These are phyloP conservation scores for Halcyon chelicuti DNA, from an alignment of 2,797 vertebrate genomes.

Conservation along the genomic window DNA sequence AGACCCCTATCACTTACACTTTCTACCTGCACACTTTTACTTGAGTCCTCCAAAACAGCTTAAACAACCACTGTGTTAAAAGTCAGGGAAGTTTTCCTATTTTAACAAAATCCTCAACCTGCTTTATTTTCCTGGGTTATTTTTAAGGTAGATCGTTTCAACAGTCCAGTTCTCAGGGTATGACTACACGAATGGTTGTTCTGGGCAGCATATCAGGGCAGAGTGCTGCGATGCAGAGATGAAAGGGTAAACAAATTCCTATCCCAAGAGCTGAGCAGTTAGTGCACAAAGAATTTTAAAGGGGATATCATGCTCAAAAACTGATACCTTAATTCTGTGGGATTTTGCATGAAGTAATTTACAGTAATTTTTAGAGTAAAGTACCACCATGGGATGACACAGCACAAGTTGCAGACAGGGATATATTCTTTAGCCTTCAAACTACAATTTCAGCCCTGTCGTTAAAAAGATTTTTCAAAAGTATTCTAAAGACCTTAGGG, in stretches of 20 bases:
- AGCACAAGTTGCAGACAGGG: neutral
- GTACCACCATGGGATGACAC: neutral
- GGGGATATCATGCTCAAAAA: neutral
- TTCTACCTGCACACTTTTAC: neutral
- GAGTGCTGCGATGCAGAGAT: neutral
- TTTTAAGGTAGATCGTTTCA: neutral
- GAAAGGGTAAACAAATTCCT: neutral
- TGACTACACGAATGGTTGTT: neutral
- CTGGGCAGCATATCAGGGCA: neutral
- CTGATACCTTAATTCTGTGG: neutral
- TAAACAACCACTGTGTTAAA: neutral
- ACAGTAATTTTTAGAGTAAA: neutral
- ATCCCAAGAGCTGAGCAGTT: neutral
- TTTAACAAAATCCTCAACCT: neutral
- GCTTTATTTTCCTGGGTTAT: neutral
- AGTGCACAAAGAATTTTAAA: neutral
- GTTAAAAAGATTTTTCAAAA: neutral
- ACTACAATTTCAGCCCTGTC: neutral
- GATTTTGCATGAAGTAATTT: neutral
- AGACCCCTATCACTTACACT: neutral
- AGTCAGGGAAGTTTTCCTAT: neutral
- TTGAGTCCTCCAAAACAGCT: neutral
- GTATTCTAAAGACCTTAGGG: neutral
- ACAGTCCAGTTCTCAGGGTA: neutral
- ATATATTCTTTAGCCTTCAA: neutral